Evolutionary conservation across 2,113 vertebrate genomes (phyloP).

Genomic region (Macroglossus sobrinus): DNA sequence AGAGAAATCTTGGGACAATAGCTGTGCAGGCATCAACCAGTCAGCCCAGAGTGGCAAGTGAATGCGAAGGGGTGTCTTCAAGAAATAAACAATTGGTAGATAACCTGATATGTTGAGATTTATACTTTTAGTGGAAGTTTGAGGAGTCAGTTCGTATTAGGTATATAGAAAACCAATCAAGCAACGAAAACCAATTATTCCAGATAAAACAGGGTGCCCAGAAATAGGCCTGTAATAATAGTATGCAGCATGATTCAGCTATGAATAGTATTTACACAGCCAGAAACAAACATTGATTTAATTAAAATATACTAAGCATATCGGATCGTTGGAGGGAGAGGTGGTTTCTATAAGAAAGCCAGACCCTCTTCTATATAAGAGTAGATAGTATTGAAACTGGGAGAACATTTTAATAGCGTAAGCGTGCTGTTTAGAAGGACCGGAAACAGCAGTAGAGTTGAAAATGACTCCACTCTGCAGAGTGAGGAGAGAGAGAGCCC

Average conservation of each 20-base stretch:
- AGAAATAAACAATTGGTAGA: background rate
- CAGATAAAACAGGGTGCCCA: background rate
- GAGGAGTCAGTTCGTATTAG: background rate
- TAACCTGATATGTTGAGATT: background rate
- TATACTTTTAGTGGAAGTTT: background rate
- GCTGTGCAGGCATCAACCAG: background rate
- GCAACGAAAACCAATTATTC: background rate
- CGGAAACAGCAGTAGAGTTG: background rate
- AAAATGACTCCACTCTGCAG: background rate
- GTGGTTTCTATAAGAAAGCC: background rate
- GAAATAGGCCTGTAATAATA: background rate
- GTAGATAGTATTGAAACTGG: background rate
- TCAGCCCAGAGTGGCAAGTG: background rate
- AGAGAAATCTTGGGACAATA: background rate
- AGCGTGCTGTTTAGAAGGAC: background rate
- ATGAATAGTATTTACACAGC: background rate
- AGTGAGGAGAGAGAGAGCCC: background rate
- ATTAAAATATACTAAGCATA: background rate
- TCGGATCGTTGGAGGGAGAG: background rate
- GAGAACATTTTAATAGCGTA: background rate
- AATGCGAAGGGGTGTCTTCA: background rate
- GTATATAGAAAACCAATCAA: background rate
- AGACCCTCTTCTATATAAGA: background rate
- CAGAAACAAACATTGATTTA: background rate
- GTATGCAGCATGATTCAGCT: background rate